Percentiles rank a stretch among this genome's conserved stretches.
Evolutionary conservation across 1,140 invertebrate species (phyloP).

Genomic region (Triops longicaudatus): DNA sequence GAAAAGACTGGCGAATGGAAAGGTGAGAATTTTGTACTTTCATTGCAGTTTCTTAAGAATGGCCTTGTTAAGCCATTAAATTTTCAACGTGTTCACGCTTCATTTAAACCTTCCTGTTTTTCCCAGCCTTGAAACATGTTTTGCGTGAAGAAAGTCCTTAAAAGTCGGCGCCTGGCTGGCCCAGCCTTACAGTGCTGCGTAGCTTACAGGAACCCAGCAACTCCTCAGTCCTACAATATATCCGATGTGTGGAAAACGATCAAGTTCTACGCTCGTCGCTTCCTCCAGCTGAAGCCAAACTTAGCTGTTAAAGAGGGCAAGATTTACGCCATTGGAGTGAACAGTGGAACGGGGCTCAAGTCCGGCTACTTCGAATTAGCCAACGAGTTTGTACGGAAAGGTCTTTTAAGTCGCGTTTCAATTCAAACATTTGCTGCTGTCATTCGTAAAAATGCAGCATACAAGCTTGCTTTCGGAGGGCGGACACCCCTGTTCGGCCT

Average conservation of each 20-base stretch:
- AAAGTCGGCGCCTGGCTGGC: background rate
- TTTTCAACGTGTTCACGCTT: too few species aligned
- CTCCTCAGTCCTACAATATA: background rate
- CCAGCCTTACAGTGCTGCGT: background rate
- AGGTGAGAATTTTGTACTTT: too few species aligned
- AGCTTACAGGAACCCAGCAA: background rate
- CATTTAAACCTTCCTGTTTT: background rate
- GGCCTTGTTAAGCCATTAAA: too few species aligned
- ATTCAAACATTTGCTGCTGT: background rate
- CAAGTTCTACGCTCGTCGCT: background rate
- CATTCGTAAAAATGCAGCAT: background rate
- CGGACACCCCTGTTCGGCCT: background rate
- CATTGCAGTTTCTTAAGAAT: too few species aligned
- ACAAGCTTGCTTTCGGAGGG: background rate
- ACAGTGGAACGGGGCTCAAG: background rate
- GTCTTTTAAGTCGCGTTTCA: background rate
- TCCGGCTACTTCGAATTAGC: background rate
- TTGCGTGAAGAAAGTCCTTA: background rate
- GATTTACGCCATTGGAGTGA: background rate
- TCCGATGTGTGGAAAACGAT: background rate
- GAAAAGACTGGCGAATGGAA: too few species aligned
- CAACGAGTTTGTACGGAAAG: background rate
- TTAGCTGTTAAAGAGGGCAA: background rate
- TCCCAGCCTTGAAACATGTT: slow-evolving; percentile 1
- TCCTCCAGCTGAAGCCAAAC: background rate